Conservation (phyloP, 2,113 vertebrate species). For the Condylura cristata region DNA sequence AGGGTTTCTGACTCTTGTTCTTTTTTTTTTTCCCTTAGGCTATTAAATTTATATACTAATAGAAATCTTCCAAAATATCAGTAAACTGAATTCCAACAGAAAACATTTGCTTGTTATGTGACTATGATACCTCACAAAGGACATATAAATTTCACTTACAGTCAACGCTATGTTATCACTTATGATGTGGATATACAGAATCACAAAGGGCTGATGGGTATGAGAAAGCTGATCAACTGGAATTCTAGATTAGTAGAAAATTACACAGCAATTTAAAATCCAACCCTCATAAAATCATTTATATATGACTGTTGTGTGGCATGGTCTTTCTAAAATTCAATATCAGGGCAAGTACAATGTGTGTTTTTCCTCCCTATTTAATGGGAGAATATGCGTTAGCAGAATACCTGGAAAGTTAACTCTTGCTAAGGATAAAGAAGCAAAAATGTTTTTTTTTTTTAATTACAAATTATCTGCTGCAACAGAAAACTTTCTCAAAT, state of each 20-base stretch:
- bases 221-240: background rate
- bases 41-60: background rate
- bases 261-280: background rate
- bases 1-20: background rate
- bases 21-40: background rate
- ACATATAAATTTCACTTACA: background rate
- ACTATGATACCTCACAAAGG: background rate
- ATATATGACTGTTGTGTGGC: background rate
- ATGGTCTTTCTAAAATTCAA: background rate
- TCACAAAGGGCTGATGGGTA: background rate
- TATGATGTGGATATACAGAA: background rate
- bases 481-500: constrained; percentile 28
- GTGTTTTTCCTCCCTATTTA: background rate
- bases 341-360: background rate
- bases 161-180: background rate
- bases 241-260: constrained; percentile 19
- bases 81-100: background rate
- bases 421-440: background rate
- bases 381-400: background rate
- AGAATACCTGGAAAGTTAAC: background rate
- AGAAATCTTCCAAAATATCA: background rate
- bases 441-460: background rate
- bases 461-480: background rate
- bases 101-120: background rate
- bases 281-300: background rate